Base-by-base conservation (phyloP, 2,113 vertebrate species). In the Pristiophorus japonicus region DNA sequence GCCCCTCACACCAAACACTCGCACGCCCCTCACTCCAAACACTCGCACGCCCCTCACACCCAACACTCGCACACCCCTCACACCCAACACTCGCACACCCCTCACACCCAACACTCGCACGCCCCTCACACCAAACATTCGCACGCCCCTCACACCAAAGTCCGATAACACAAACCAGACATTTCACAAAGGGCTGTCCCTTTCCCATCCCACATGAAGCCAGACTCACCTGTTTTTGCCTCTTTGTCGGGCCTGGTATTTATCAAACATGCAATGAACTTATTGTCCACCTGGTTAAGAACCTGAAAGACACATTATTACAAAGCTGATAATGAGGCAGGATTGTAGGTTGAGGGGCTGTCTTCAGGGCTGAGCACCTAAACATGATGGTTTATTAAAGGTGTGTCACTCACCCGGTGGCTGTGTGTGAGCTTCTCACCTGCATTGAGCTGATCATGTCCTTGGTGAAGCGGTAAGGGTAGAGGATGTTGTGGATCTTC, bases 181-280 rank as follows among this genome's bases (percentile, higher is more conserved):
- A 38, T 3, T 16, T 4, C n/a, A 78, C n/a, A 78, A n/a, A 85
- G 16, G 10, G 18, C 1, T 2, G 12, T 59, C 51, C 14, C 12
- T 30, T n/a, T 30, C 51, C 27, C 55, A 38, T 92, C 59, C 63
- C 55, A 94, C 51, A 91, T 95, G 88, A 62, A 92, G 87, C 78
- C 75, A 95, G 63, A 95, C 97, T 97, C 96, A 98, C 98, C 98
- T 98, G 96, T 55, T 34, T 96, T 65, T 70, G 96, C 91, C 63
- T 96, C 95, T 94, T 97, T 96, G 78, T 97, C 97, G 30, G 96
- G 96, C 96, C 96, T 97, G 34, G 98, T 98, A 96, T 98, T 98
- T 96, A 99, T 98, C 96, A 99, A 97, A 97, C 99, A 99, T n/a
- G 98, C 99, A 0, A 99, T 99, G 96, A 99, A 99, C 97, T 99